A percentile compares a stretch with the other conserved stretches of the same genome.
phyloP scores from a whole-genome alignment of 2,113 vertebrate genomes.

The Steatornis caripensis region DNA sequence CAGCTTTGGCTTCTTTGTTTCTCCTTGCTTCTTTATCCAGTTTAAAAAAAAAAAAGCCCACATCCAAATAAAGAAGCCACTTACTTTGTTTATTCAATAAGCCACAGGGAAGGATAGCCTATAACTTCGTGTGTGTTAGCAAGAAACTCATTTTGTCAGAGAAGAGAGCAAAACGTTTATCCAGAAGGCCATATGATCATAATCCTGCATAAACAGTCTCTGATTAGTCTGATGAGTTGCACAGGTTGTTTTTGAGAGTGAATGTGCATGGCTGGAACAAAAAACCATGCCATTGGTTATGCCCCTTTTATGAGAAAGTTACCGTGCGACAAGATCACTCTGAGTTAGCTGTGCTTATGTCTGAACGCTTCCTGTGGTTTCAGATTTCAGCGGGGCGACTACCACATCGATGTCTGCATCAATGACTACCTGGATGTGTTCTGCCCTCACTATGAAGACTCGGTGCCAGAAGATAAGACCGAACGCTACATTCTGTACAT shows the following conservation, averaged over 20 bases:
- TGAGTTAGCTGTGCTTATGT: not conserved
- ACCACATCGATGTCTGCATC: slow-evolving; percentile 98
- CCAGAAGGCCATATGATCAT: not conserved
- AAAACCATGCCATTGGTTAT: not conserved
- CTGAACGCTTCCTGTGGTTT: slow-evolving; percentile 22
- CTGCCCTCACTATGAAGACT: slow-evolving; percentile 96
- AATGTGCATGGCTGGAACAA: not conserved
- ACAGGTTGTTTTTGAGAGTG: not conserved
- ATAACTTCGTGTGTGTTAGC: not conserved
- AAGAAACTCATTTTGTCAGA: not conserved
- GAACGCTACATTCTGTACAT: slow-evolving; percentile 98
- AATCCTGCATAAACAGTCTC: not conserved
- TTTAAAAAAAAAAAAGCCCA: not conserved
- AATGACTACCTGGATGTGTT: slow-evolving; percentile 98
- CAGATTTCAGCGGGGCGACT: slow-evolving; percentile 94
- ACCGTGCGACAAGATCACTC: not conserved
- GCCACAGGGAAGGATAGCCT: not conserved
- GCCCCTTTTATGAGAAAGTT: not conserved
- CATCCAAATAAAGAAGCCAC: not conserved
- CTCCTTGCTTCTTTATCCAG: not conserved
- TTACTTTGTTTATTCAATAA: not conserved
- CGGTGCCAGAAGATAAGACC: slow-evolving; percentile 89
- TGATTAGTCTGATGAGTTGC: not conserved
- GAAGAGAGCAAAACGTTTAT: not conserved
- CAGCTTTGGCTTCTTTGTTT: not conserved